These are phyloP conservation scores for Karalla daura DNA, from an alignment of 2,797 vertebrate genomes.

Conservation along the genomic window DNA sequence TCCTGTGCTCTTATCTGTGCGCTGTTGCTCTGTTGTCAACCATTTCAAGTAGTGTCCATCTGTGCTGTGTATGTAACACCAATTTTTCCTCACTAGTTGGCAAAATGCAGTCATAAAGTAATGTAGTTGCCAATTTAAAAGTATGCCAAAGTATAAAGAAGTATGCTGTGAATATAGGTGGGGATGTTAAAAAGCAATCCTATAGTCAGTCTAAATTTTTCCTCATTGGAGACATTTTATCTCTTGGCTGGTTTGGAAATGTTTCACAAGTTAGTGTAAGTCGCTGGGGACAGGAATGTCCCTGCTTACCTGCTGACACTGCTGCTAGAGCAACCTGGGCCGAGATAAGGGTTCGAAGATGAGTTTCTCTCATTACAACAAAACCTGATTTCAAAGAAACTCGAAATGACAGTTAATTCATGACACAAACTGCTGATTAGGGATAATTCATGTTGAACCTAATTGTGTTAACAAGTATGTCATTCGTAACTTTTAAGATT, in stretches of 20 bases:
- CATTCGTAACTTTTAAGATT: too few species aligned
- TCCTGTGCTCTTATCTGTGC: conserved; percentile 56
- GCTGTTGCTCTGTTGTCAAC: conserved; percentile 40
- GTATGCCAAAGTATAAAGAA: not conserved
- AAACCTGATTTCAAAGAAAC: not conserved
- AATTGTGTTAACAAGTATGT: not conserved
- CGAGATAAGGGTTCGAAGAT: too few species aligned
- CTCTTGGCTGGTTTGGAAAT: too few species aligned
- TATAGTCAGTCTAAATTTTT: too few species aligned
- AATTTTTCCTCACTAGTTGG: conserved; percentile 18
- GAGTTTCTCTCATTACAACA: not conserved
- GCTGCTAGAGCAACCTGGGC: too few species aligned
- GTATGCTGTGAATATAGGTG: not conserved
- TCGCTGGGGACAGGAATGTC: too few species aligned
- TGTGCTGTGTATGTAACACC: conserved; percentile 39
- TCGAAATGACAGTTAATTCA: not conserved
- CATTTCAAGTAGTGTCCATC: conserved; percentile 47
- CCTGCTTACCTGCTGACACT: too few species aligned
- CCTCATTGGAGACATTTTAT: too few species aligned
- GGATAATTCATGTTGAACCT: not conserved
- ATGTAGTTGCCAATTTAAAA: not conserved
- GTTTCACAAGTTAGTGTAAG: too few species aligned
- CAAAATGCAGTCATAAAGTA: conserved; percentile 16
- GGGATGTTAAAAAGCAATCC: not conserved
- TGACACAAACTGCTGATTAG: not conserved